Conservation (phyloP, 2,888 invertebrate species). For the Vesta saturnalis region DNA sequence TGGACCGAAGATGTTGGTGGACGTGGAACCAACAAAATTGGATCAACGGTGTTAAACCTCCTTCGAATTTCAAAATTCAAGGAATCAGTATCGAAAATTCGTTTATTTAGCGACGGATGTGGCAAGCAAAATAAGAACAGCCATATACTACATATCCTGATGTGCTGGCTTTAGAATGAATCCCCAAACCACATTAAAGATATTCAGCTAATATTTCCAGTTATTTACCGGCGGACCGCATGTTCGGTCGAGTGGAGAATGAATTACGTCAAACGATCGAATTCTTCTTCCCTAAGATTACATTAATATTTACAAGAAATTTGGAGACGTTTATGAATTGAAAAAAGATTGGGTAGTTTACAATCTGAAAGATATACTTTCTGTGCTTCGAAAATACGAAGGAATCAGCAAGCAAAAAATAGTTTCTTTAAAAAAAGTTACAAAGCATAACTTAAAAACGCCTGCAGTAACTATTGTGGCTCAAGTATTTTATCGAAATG, state of each 20-base stretch:
- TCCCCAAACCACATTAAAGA: background rate
- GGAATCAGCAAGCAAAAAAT: no score
- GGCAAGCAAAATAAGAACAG: no score
- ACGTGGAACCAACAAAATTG: constrained; percentile 1
- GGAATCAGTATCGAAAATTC: constrained; percentile 2
- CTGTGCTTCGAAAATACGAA: background rate
- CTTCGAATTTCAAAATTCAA: no score
- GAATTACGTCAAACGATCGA: background rate
- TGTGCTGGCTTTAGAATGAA: background rate
- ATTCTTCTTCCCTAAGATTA: background rate
- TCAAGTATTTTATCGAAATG: background rate
- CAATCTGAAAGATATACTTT: background rate
- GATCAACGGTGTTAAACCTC: no score
- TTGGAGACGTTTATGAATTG: background rate
- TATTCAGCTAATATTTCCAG: background rate
- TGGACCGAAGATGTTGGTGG: no score
- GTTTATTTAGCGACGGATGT: constrained; percentile 13
- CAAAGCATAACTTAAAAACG: no score
- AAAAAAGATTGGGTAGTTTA: no score
- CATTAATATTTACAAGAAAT: background rate
- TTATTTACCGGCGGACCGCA: background rate
- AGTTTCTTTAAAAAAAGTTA: no score
- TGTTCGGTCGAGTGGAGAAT: background rate
- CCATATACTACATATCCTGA: background rate
- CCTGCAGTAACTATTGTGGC: no score